These are phyloP conservation scores for Hypolimnas misippus DNA, from an alignment of 2,888 invertebrate species.

Conservation along the genomic window DNA sequence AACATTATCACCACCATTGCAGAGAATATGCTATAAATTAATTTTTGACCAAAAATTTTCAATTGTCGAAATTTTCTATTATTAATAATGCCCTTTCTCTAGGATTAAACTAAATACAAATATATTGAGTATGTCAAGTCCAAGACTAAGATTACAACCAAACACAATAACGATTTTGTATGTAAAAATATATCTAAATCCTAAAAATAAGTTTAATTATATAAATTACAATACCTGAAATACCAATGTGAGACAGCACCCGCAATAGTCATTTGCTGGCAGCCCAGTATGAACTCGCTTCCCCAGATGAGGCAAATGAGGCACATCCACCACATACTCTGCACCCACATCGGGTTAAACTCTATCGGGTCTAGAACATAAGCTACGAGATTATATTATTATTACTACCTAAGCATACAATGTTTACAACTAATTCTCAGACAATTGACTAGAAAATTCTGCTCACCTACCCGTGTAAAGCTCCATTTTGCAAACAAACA, in stretches of 20 bases:
- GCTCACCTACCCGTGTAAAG: background rate
- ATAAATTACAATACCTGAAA: no score
- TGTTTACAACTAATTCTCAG: background rate
- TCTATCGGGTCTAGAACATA: constrained; percentile 84
- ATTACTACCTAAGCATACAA: constrained; percentile 25
- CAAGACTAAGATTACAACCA: no score
- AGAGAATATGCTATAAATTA: no score
- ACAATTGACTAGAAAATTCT: background rate
- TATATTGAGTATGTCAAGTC: no score
- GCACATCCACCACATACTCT: constrained; percentile 98
- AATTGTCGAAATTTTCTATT: no score
- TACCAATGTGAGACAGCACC: constrained; percentile 98
- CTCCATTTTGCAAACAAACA: background rate
- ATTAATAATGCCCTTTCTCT: no score
- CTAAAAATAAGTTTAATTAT: no score
- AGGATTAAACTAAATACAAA: no score
- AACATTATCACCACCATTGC: no score
- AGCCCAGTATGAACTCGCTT: constrained; percentile 96
- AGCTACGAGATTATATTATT: constrained; percentile 51
- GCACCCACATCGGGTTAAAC: constrained; percentile 92
- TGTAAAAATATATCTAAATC: no score
- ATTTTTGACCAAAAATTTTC: no score
- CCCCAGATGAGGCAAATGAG: constrained; percentile 96
- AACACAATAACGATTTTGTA: no score
- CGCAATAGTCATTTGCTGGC: constrained; percentile 97